Evolutionary conservation across 2,797 vertebrate species (phyloP).

Genomic region (Nannoperca obscura): DNA sequence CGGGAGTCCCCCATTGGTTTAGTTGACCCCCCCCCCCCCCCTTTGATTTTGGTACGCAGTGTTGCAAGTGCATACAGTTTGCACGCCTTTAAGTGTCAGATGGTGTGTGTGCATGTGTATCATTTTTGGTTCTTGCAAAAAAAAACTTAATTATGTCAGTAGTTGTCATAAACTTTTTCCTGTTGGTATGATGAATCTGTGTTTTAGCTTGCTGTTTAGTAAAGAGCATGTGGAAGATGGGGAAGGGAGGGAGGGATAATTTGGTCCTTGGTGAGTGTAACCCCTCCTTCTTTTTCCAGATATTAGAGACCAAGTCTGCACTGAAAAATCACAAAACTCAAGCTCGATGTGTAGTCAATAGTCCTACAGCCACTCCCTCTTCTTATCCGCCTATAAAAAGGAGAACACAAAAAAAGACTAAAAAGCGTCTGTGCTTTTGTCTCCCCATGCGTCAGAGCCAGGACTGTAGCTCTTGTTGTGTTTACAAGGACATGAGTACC

Average conservation of each 20-base stretch:
- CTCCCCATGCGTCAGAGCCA: slow-evolving; percentile 65
- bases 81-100: slow-evolving; percentile 56
- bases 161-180: slow-evolving; percentile 71
- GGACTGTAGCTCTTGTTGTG: slow-evolving; percentile 73
- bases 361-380: slow-evolving; percentile 71
- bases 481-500: slow-evolving; percentile 60
- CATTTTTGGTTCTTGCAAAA: slow-evolving; percentile 65
- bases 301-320: slow-evolving; percentile 84
- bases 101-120: slow-evolving; percentile 63
- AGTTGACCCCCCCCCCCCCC: slow-evolving; percentile 14
- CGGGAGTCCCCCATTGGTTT: slow-evolving; percentile 35
- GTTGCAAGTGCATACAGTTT: slow-evolving; percentile 51
- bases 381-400: slow-evolving; percentile 56
- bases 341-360: slow-evolving; percentile 77
- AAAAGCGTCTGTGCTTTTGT: slow-evolving; percentile 54
- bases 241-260: slow-evolving; percentile 35
- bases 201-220: slow-evolving; percentile 81
- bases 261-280: slow-evolving; percentile 58
- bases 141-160: slow-evolving; percentile 71
- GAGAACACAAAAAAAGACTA: slow-evolving; percentile 49
- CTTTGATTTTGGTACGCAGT: slow-evolving; percentile 53
- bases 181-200: slow-evolving; percentile 78
- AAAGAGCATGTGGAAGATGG: slow-evolving; percentile 79
- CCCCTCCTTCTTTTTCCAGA: slow-evolving; percentile 65
- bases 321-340: slow-evolving; percentile 79